Base-by-base conservation (phyloP, 2,797 vertebrate species). In the Octomys mimax region DNA sequence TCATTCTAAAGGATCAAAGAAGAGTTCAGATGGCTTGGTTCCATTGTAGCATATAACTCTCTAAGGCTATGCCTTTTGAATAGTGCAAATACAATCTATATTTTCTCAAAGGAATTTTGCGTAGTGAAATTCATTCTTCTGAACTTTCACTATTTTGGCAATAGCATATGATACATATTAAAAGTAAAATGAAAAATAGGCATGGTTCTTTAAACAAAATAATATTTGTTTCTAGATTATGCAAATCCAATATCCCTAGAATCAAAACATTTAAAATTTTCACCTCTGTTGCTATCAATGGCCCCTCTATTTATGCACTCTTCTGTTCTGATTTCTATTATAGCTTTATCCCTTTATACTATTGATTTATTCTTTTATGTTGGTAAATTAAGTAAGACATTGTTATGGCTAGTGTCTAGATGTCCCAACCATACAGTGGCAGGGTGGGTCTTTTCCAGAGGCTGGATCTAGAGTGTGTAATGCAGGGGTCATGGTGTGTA, bases 81-180 rank as follows among this genome's bases (percentile, higher is more conserved):
- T 5, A 28, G n/a, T 42, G 77, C 21, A 89, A 59, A 80, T 80
- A 57, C 8, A 22, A 0, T 46, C 1, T 0, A 3, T 54, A 54
- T 92, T 87, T 93, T 70, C 39, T 80, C 59, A 73, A 79, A 87
- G 49, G 7, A 49, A 24, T 82, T 89, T n/a, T 85, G 21, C 31
- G 8, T 16, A 59, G 31, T 78, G 28, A 91, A 93, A 61, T 80
- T 75, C 7, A 2, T 39, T 68, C 7, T 93, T 11, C 16, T 75
- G 24, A 64, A 59, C 5, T 42, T 81, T 13, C 66, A 68, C 66
- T 8, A 3, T 86, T 42, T 57, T 83, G 16, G 22, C 5, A 88
- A 75, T 19, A 77, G 10, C 73, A 83, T 71, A 33, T 8, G n/a
- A 18, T n/a, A 6, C 3, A 62, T 73, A 14, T 52, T 92, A 71